Evolutionary conservation across 2,113 vertebrate species (phyloP).

Genomic region (Camelus bactrianus): DNA sequence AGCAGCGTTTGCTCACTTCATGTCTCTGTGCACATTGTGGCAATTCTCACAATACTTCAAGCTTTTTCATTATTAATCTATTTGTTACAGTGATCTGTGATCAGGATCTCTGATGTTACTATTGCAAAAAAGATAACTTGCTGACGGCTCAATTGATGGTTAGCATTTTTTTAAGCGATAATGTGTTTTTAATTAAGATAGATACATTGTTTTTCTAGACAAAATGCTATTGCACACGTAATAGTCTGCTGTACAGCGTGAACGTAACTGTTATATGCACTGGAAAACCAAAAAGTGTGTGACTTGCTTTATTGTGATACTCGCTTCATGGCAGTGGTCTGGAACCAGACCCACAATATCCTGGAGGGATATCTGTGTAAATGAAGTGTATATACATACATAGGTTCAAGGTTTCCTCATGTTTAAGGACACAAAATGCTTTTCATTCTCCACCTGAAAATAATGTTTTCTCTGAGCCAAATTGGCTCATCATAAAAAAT

Average conservation of each 20-base stretch:
- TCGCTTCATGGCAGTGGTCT: background rate
- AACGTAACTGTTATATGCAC: background rate
- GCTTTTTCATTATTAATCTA: background rate
- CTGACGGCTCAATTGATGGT: background rate
- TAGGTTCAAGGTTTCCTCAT: background rate
- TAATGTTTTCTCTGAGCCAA: constrained; percentile 2
- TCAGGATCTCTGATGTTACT: background rate
- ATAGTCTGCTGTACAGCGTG: background rate
- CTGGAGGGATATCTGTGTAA: background rate
- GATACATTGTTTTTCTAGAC: background rate
- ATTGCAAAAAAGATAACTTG: background rate
- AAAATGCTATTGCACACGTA: background rate
- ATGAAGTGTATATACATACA: background rate
- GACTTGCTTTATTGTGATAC: too few relatives aligned
- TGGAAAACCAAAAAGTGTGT: background rate
- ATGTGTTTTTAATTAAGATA: background rate
- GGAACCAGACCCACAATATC: background rate
- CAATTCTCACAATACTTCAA: background rate
- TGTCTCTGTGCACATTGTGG: background rate
- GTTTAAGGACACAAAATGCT: background rate
- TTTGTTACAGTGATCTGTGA: background rate
- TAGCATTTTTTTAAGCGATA: background rate
- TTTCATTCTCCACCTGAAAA: background rate
- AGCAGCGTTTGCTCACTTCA: background rate
- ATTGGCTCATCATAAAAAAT: background rate